Base-by-base conservation (phyloP, 1,140 invertebrate genomes). In the Octopus sinensis region DNA sequence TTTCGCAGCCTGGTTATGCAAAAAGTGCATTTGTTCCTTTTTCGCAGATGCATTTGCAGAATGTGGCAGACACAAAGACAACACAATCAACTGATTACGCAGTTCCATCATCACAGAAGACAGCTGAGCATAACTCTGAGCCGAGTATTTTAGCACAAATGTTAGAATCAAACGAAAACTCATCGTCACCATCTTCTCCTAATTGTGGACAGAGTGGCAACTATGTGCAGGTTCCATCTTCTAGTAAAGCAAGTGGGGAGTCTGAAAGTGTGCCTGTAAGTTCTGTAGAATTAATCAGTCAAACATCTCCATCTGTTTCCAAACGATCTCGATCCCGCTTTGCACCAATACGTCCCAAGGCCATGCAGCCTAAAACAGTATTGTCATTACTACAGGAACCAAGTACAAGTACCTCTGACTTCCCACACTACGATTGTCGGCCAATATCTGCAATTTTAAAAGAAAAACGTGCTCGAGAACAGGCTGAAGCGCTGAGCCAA, bases 21-120 rank as follows among this genome's bases (percentile, higher is more conserved):
- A 82, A 85, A 71, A 87, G 86, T 83, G 86, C 86, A 10, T 87
- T 87, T 83, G 86, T 87, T 53, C 86, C 86, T n/a, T 85, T 87
- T 56, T 84, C 86, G 23, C 82, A 84, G 23, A 77, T 77, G 76
- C 76, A 77, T 43, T 13, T 77, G 54, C 81, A 83, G 76, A 83
- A 81, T 52, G 51, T 79, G 13, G 68, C 81, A 4, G 68, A 79
- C 53, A 82, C 82, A 76, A 81, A 84, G 51, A 76, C 52, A 56
- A 43, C 62, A 6, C 51, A 30, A 76, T 62, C 30, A 12, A 84
- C 13, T 30, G 78, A 84, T 53, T 82, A 79, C 54, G 73, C 71
- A 17, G n/a, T 81, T 76, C 54, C 54, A 75, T 23, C 77, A 53
- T 43, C 77, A 56, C 23, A 84, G 78, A 82, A 81, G 80, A 52